Base-by-base conservation (phyloP, 2,113 vertebrate genomes). In the Gymnarchus niloticus region DNA sequence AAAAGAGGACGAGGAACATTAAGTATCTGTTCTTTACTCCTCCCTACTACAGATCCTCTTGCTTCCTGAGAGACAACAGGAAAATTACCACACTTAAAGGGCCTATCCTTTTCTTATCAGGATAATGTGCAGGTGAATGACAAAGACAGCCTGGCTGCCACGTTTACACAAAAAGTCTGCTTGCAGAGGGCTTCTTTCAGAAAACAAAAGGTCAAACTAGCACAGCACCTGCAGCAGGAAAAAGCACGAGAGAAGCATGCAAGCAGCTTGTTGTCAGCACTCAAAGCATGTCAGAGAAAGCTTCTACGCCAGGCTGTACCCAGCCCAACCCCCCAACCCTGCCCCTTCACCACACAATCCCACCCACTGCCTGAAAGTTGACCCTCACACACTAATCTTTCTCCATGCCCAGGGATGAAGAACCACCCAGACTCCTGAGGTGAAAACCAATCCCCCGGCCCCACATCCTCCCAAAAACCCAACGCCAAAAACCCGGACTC, bases 1-100 rank as follows among this genome's bases (percentile, higher is more conserved):
- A 76, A 1, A 21, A 76, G 59, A 81, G 89, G 69, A 77, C 59
- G 49, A 78, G 59, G 8, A 69, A 82, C 25, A 87, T 17, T 14
- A 46, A 81, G 49, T 69, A 14, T 46, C 85, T 87, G 8, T 51
- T 28, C 57, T 52, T 77, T 49, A 84, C 80, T 46, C 21, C 48
- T 52, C 51, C 48, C 77, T n/a, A 54, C 78, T 5, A 37, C 21
- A 65, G 65, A 56, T n/a, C n/a, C n/a, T n/a, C n/a, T n/a, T n/a
- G n/a, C n/a, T n/a, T n/a, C n/a, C 9, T 33, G 80, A 17, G 25
- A 33, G 80, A 46, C 51, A 56, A 52, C 49, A 28, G 37, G 12
- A 33, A 54, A 82, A 54, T 81, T 51, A 46, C 25, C 46, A n/a
- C 82, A 56, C 82, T n/a, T n/a, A 46, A n/a, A 83, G 76, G n/a